phyloP scores from a whole-genome alignment of 2,888 invertebrate genomes.

The Frankliniella fusca region DNA sequence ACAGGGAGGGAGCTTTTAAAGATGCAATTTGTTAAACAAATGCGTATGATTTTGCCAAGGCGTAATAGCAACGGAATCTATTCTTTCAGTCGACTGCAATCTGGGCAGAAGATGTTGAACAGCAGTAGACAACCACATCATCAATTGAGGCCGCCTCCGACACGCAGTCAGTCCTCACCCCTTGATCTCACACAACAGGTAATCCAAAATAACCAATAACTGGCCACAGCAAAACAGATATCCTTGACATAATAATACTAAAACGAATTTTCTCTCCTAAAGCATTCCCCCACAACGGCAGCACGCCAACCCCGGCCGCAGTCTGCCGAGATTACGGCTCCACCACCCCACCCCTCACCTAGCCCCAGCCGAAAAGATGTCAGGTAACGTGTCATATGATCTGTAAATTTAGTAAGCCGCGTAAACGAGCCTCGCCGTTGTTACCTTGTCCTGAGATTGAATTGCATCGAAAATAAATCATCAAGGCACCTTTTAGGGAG shows the following conservation, averaged over 20 bases:
- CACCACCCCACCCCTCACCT: not conserved
- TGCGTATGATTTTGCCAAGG: no score
- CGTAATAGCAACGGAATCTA: not conserved
- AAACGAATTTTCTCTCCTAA: not conserved
- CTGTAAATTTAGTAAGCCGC: no score
- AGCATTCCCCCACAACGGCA: not conserved
- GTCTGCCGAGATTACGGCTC: not conserved
- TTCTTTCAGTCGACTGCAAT: not conserved
- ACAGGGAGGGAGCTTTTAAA: not conserved
- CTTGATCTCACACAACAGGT: constrained; percentile 47
- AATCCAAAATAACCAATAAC: not conserved
- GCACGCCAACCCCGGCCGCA: not conserved
- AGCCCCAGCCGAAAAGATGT: not conserved
- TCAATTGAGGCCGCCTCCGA: not conserved
- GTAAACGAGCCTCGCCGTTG: no score
- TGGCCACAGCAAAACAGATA: not conserved
- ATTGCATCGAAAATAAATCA: no score
- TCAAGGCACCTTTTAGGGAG: no score
- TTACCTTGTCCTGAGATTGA: no score
- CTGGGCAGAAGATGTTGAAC: not conserved
- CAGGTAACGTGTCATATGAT: no score
- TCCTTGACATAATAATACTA: no score
- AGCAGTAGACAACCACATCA: not conserved
- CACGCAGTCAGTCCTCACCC: constrained; percentile 50
- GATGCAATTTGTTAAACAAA: no score